phyloP scores from a whole-genome alignment of 2,888 invertebrate species.

The Eristalis arbustorum region DNA sequence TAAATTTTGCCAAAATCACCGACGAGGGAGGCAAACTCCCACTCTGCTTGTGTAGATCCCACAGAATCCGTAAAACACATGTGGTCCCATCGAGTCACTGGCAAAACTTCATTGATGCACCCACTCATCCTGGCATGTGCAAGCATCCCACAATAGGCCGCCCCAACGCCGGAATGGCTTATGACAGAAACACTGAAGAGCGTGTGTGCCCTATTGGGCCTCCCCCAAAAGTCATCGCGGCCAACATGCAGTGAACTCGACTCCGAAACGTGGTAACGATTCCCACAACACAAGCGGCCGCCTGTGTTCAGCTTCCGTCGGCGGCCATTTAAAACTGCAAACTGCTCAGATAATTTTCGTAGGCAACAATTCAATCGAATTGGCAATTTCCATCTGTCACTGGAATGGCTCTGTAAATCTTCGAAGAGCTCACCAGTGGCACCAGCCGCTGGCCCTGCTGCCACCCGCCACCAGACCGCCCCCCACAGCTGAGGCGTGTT shows the following conservation, averaged over 20 bases:
- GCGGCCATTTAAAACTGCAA: slow-evolving; percentile 65
- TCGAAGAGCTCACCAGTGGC: slow-evolving; percentile 43
- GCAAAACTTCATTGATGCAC: not conserved
- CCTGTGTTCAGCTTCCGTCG: slow-evolving; percentile 38
- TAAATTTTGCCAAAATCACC: no score
- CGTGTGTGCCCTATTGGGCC: no score
- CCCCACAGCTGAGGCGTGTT: slow-evolving; percentile 60
- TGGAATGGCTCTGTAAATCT: slow-evolving; percentile 67
- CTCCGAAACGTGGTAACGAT: not conserved
- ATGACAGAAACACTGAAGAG: not conserved
- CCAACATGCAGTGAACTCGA: slow-evolving; percentile 47
- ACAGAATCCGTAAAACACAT: not conserved
- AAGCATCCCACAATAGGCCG: not conserved
- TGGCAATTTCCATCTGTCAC: slow-evolving; percentile 70
- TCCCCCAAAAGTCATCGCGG: slow-evolving; percentile 48
- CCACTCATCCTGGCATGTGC: not conserved
- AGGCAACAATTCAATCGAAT: slow-evolving; percentile 70
- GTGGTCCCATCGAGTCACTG: not conserved
- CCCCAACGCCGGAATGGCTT: slow-evolving; percentile 3
- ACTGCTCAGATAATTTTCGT: slow-evolving; percentile 69
- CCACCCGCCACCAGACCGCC: not conserved
- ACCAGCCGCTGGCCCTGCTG: not conserved
- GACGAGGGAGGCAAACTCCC: no score
- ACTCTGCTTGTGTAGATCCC: no score
- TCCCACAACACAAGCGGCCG: slow-evolving; percentile 36